Evolutionary conservation across 2,888 invertebrate genomes (phyloP).

Genomic region (Drosophila kuntzei): DNA sequence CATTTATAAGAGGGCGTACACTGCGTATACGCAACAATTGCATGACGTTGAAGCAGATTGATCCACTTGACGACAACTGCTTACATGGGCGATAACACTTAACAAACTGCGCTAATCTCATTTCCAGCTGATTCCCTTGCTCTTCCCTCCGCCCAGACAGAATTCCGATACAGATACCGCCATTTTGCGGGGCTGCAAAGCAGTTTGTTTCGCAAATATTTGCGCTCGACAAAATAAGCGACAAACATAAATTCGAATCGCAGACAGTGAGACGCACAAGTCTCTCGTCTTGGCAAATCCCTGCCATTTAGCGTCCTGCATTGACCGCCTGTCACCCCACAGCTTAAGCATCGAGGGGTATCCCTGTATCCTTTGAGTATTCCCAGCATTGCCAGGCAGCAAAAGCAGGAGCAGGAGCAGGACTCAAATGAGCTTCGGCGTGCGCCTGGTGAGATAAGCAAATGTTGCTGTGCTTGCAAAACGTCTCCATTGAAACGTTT

Average conservation of each 20-base stretch:
- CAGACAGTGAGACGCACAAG: conserved; percentile 44
- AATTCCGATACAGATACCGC: conserved; percentile 23
- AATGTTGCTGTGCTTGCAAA: conserved; percentile 67
- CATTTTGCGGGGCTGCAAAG: conserved; percentile 8
- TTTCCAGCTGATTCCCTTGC: conserved; percentile 52
- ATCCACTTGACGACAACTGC: conserved; percentile 71
- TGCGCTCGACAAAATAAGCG: conserved; percentile 68
- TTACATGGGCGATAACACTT: conserved; percentile 76
- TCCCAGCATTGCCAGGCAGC: conserved; percentile 37
- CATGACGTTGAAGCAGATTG: conserved; percentile 24
- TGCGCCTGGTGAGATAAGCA: conserved; percentile 72
- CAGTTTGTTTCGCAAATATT: conserved; percentile 72
- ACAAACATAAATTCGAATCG: conserved; percentile 69
- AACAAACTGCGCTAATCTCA: conserved; percentile 75
- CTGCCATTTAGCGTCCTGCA: conserved; percentile 62
- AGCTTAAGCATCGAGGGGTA: conserved; percentile 25
- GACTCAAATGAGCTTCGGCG: conserved; percentile 74
- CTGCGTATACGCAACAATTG: conserved; percentile 60
- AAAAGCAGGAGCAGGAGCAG: conserved; percentile 22
- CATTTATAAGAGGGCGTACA: conserved; percentile 2
- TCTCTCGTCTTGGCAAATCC: conserved; percentile 62
- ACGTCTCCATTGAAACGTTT: conserved; percentile 66
- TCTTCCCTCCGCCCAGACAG: conserved; percentile 3
- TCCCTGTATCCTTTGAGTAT: conserved; percentile 64
- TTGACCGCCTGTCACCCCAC: conserved; percentile 61